Base-by-base conservation (phyloP, 2,888 invertebrate genomes). In the Tyria jacobaeae region DNA sequence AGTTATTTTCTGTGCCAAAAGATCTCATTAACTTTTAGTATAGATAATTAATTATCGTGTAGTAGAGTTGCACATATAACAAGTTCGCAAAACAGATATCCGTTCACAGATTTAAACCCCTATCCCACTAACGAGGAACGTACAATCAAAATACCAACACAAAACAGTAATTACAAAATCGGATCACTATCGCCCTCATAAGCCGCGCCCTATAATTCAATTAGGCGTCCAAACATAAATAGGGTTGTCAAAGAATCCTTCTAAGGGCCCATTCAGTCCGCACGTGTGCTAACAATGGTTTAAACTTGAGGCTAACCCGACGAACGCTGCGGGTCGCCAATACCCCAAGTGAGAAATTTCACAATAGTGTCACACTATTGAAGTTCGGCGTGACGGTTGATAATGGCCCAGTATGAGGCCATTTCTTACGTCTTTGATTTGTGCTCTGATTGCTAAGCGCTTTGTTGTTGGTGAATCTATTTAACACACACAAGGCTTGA, bases 351-450 rank as follows among this genome's bases (percentile, higher is more conserved):
- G 89, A 89, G 90, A 90, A 88, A 80, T 83, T 89, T 89, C 88
- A 90, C 91, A 90, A 91, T 89, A 85, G 86, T 91, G 92, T 90
- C 89, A 87, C 85, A 89, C 85, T 88, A 88, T 89, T 88, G 85
- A 85, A 80, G 73, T 82, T 83, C 87, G 86, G 90, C 89, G 89
- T 88, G 91, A 90, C 83, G 89, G 82, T 82, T 80, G 84, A 92
- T 89, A 92, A 92, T 86, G 75, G 83, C 92, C 62, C 92, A 87
- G 90, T 89, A 85, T 89, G 92, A 84, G 84, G 84, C 84, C 85
- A n/a, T 85, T 82, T 80, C 81, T 75, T 73, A 71, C 73, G 79
- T 62, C 65, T 62, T 82, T 82, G 79, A 79, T 84, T 81, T 80
- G 79, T 73, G 76, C 81, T 80, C 81, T 85, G 85, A 86, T 87